Evolutionary conservation across 2,888 invertebrate species (phyloP), one percentile per base, ranked within the genome.

Genomic region (Hartigia nigra): DNA sequence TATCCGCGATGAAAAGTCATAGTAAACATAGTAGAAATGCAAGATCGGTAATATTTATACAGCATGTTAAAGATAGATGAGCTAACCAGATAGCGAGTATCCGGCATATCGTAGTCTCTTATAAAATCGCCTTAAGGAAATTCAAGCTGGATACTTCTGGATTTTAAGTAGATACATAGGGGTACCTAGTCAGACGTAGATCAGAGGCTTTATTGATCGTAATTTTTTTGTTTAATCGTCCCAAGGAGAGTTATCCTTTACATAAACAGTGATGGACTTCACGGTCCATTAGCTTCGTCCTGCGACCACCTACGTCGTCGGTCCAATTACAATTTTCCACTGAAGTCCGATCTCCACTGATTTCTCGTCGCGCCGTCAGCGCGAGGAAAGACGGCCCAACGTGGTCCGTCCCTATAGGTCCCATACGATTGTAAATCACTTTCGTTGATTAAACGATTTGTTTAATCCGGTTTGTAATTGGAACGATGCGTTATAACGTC

Each of bases 361-460:
- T 72, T 32, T 31, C 32, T 31, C 72, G 31, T 34, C 31, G 32
- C 72, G 12, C 72, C 72, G 12, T 78, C 37, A 77, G 70, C 76
- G 55, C 69, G 23, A 69, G 37, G n/a, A 80, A 72, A 81, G 75
- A 77, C 81, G 74, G 79, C 74, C 78, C 75, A 70, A 81, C 39
- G 39, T 39, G 14, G 2, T 23, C 23, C 9, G 55, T 55, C 55
- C 55, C 55, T 55, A 55, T 55, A 2, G 55, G 55, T 55, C 55
- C 23, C 55, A 55, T 55, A 55, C 55, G 55, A 34, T 34, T 80
- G 84, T 87, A 86, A 87, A 87, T 87, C 87, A 87, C 83, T 86
- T 85, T 85, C 84, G 83, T 82, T 85, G 88, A 88, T 88, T 86
- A 85, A 88, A 86, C 84, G 87, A 86, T 87, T 85, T 85, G 84